These are phyloP conservation scores for Micropoecilia bifurca DNA, from an alignment of 2,797 vertebrate genomes.

Conservation along the genomic window DNA sequence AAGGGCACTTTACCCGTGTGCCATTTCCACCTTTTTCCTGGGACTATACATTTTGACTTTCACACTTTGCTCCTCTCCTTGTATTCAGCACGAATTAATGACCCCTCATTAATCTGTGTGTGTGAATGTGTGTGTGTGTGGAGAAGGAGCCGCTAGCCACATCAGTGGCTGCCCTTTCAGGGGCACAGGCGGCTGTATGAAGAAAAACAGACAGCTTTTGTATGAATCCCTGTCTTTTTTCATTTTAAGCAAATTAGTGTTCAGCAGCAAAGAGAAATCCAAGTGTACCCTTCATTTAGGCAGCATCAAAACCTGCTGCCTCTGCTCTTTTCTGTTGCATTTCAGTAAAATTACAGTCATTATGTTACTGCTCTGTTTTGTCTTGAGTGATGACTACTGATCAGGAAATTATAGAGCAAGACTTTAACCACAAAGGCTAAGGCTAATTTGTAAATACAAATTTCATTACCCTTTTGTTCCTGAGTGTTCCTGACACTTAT, in stretches of 20 bases:
- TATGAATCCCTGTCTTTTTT: slow-evolving; percentile 92
- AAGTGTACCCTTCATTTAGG: slow-evolving; percentile 84
- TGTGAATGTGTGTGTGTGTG: slow-evolving; percentile 81
- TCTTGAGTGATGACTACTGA: slow-evolving; percentile 55
- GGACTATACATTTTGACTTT: slow-evolving; percentile 86
- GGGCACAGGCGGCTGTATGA: slow-evolving; percentile 85
- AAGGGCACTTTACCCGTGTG: slow-evolving; percentile 58
- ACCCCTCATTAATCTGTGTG: slow-evolving; percentile 86
- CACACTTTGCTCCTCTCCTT: slow-evolving; percentile 89
- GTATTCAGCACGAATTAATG: slow-evolving; percentile 90
- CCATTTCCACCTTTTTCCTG: slow-evolving; percentile 30
- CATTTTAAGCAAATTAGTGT: slow-evolving; percentile 97
- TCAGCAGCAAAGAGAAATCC: slow-evolving; percentile 86
- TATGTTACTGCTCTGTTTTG: slow-evolving; percentile 67
- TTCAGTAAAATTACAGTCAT: slow-evolving; percentile 77
- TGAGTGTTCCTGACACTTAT: slow-evolving; percentile 25
- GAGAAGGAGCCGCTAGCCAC: slow-evolving; percentile 73
- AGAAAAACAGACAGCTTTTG: slow-evolving; percentile 93
- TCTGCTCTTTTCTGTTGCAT: slow-evolving; percentile 77
- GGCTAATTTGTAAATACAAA: slow-evolving; percentile 52
- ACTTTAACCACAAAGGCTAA: slow-evolving; percentile 28
- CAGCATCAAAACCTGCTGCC: slow-evolving; percentile 81
- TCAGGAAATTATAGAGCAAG: slow-evolving; percentile 52
- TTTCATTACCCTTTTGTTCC: slow-evolving; percentile 34
- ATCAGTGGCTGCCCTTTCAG: slow-evolving; percentile 92